Base-by-base conservation (phyloP, 2,113 vertebrate genomes). In the Mandrillus leucophaeus region DNA sequence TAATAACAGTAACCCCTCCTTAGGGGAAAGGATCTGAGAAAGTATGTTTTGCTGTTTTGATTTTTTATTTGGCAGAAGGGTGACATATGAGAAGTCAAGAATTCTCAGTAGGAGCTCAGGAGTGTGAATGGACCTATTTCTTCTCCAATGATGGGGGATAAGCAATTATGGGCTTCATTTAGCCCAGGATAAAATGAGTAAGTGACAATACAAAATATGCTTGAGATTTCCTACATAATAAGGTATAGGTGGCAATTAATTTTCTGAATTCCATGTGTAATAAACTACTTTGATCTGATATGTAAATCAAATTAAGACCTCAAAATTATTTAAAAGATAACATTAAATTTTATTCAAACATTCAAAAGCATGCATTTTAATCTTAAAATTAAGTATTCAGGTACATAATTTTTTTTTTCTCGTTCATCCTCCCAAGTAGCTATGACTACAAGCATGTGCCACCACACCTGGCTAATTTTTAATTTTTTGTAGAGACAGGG, bases 321-420 rank as follows among this genome's bases (percentile, higher is more conserved):
- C 93, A 92, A 91, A 75, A 57, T 61, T 92, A 10, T 43, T 72
- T 72, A 72, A 72, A n/a, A 38, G 68, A 20, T 72, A 22, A 88
- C 27, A 79, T 92, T 81, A 92, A 86, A 57, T 73, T 90, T 13
- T 84, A 75, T 32, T 45, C 45, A 93, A 93, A 95, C 13, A 87
- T 84, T 94, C 8, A 95, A 93, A 95, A 94, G 35, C 38, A 94
- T 70, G 1, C 18, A 50, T 57, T 93, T 88, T 85, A 80, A 94
- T 73, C 11, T 96, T 70, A 95, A 92, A 82, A 94, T 75, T 66
- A 92, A 59, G n/a, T 70, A 38, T 73, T 70, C 18, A 48, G 59
- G 23, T 38, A 20, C 87, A 82, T 52, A 94, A 76, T 84, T 59
- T 5, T 73, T 83, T 61, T 50, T n/a, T 35, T 32, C 66, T 68